A percentile compares a stretch with the other conserved stretches of the same genome.
Conservation (phyloP, 1,140 invertebrate genomes). For the Nylanderia fulva region DNA sequence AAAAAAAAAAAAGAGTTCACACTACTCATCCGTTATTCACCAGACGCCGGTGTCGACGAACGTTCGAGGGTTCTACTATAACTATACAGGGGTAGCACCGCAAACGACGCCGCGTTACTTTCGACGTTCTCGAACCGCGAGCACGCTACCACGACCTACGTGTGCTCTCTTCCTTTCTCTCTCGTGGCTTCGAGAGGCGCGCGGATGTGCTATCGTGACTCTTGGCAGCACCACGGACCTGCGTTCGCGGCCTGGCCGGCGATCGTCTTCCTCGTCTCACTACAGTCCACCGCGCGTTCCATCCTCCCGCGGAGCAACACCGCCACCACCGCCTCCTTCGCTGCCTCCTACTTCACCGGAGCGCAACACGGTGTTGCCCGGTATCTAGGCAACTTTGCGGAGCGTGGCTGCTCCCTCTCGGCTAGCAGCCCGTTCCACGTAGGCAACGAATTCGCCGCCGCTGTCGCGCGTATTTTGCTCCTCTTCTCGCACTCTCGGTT, state of each 20-base stretch:
- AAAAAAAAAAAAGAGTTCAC: neutral
- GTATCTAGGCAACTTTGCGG: conserved; percentile 73
- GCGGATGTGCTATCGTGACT: conserved; percentile 62
- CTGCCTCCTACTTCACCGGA: conserved; percentile 71
- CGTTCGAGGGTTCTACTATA: neutral
- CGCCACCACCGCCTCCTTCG: conserved; percentile 66
- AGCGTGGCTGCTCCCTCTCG: conserved; percentile 71
- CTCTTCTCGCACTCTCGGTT: conserved; percentile 12
- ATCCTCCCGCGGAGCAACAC: conserved; percentile 65
- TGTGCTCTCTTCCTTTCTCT: neutral
- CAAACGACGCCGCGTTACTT: conserved; percentile 38
- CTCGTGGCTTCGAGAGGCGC: conserved; percentile 28
- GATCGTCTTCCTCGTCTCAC: conserved; percentile 70
- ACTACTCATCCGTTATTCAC: no score
- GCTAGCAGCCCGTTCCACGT: conserved; percentile 42
- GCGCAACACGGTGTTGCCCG: conserved; percentile 74
- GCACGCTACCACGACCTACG: conserved; percentile 52
- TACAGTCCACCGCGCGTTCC: conserved; percentile 65
- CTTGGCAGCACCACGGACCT: conserved; percentile 68
- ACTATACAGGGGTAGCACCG: conserved; percentile 3
- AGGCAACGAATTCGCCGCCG: conserved; percentile 52
- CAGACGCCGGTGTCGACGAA: neutral
- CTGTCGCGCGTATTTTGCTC: conserved; percentile 3
- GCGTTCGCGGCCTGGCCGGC: conserved; percentile 64
- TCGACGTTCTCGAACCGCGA: conserved; percentile 29